A percentile compares a stretch with the other conserved stretches of the same genome.
phyloP scores from a whole-genome alignment of 2,888 invertebrate genomes.

The Drosophila monieri region DNA sequence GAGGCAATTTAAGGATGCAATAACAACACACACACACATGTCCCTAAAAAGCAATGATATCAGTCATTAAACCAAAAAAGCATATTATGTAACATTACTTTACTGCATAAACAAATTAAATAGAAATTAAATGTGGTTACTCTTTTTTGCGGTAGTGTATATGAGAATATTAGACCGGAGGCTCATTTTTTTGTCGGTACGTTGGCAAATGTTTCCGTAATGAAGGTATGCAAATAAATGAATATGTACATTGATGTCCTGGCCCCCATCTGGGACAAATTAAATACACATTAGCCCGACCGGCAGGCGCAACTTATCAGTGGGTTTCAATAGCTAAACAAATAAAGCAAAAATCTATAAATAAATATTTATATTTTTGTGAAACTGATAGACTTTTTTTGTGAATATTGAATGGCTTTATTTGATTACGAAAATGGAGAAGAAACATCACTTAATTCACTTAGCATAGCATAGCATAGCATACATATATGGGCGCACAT shows the following conservation, averaged over 20 bases:
- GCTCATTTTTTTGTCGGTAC: constrained; percentile 3
- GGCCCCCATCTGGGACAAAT: constrained; percentile 38
- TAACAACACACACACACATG: neutral
- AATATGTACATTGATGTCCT: constrained; percentile 29
- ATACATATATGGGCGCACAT: constrained; percentile 14
- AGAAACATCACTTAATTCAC: constrained; percentile 38
- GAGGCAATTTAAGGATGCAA: neutral
- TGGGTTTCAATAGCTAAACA: constrained; percentile 27
- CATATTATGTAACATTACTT: neutral
- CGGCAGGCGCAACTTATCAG: constrained; percentile 16
- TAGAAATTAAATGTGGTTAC: neutral
- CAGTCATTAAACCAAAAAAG: neutral
- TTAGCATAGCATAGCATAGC: constrained; percentile 15
- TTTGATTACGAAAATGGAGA: constrained; percentile 35
- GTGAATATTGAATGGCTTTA: constrained; percentile 13
- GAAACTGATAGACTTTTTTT: constrained; percentile 1
- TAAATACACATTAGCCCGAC: constrained; percentile 36
- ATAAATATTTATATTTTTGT: constrained; percentile 35
- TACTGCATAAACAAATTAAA: neutral
- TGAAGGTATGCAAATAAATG: constrained; percentile 36
- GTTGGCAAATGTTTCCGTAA: constrained; percentile 31
- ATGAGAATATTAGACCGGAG: constrained; percentile 8
- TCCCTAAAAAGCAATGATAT: neutral
- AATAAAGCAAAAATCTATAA: constrained; percentile 39
- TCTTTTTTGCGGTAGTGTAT: constrained; percentile 2